These are phyloP conservation scores for Euborellia annulipes DNA, from an alignment of 1,140 invertebrate genomes.

Conservation along the genomic window DNA sequence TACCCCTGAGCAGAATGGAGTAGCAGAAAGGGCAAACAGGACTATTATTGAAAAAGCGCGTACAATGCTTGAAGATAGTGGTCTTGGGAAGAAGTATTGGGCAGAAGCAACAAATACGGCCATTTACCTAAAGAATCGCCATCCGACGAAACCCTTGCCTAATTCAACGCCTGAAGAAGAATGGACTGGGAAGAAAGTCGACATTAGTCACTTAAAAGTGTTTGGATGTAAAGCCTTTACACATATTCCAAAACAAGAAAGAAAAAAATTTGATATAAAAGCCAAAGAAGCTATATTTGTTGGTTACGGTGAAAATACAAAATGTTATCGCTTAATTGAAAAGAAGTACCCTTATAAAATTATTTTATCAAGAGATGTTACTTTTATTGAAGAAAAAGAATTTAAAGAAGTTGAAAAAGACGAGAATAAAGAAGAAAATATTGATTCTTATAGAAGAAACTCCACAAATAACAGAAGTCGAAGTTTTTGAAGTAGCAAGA, in stretches of 20 bases:
- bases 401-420: too few species aligned
- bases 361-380: neutral
- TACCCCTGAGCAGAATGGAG: slow-evolving; percentile 11
- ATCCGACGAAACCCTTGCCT: neutral
- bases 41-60: slow-evolving; percentile 5
- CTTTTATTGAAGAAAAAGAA: slow-evolving; percentile 1
- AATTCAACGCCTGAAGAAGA: neutral
- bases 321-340: neutral
- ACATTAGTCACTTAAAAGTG: slow-evolving; percentile 5
- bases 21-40: slow-evolving; percentile 11
- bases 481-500: too few species aligned
- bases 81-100: slow-evolving; percentile 8
- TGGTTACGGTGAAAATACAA: slow-evolving; percentile 1
- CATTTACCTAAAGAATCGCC: slow-evolving; percentile 1
- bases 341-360: neutral
- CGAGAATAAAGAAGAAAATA: too few species aligned
- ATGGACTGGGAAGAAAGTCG: slow-evolving; percentile 1
- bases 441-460: too few species aligned
- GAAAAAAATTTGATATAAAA: slow-evolving; percentile 16
- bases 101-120: slow-evolving; percentile 3
- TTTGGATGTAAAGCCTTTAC: slow-evolving; percentile 18
- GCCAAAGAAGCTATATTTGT: slow-evolving; percentile 1
- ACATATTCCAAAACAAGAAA: slow-evolving; percentile 17
- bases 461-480: too few species aligned
- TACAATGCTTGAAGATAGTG: slow-evolving; percentile 7